phyloP scores from a whole-genome alignment of 2,888 invertebrate genomes.

The Andrena fulva region DNA sequence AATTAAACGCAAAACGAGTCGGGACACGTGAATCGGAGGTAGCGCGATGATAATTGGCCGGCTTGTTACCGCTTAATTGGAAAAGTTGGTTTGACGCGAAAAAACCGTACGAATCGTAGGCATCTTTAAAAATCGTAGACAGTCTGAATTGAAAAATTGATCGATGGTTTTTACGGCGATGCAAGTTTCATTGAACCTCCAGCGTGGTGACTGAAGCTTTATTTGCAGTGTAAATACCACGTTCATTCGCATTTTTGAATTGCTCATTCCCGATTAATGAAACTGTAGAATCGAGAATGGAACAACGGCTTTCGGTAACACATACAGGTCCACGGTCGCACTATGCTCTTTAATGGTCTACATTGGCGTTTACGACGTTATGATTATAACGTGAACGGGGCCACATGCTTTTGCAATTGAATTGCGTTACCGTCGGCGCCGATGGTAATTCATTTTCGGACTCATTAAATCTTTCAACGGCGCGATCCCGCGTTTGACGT shows the following conservation, averaged over 20 bases:
- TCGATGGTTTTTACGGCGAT: neutral
- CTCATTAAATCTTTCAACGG: slow-evolving; percentile 33
- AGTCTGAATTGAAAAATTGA: neutral
- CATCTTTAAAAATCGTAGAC: slow-evolving; percentile 10
- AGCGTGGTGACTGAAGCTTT: neutral
- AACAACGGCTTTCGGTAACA: slow-evolving; percentile 2
- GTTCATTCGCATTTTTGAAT: neutral
- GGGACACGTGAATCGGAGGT: slow-evolving; percentile 15
- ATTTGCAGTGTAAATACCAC: too few species aligned
- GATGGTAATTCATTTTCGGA: slow-evolving; percentile 54
- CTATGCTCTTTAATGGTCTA: slow-evolving; percentile 15
- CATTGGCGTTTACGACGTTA: slow-evolving; percentile 42
- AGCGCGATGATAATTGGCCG: slow-evolving; percentile 52
- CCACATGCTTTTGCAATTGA: slow-evolving; percentile 37
- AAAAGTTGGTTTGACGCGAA: slow-evolving; percentile 38
- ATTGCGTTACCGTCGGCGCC: slow-evolving; percentile 26
- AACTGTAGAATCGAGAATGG: slow-evolving; percentile 2
- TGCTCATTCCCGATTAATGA: neutral
- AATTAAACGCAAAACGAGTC: slow-evolving; percentile 51
- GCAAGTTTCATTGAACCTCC: slow-evolving; percentile 3
- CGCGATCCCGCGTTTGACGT: neutral
- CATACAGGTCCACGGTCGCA: neutral
- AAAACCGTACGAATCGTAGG: neutral
- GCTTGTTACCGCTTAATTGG: slow-evolving; percentile 54
- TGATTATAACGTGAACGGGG: slow-evolving; percentile 42